phyloP scores from a whole-genome alignment of 1,140 invertebrate genomes.

The Neodiprion lecontei region DNA sequence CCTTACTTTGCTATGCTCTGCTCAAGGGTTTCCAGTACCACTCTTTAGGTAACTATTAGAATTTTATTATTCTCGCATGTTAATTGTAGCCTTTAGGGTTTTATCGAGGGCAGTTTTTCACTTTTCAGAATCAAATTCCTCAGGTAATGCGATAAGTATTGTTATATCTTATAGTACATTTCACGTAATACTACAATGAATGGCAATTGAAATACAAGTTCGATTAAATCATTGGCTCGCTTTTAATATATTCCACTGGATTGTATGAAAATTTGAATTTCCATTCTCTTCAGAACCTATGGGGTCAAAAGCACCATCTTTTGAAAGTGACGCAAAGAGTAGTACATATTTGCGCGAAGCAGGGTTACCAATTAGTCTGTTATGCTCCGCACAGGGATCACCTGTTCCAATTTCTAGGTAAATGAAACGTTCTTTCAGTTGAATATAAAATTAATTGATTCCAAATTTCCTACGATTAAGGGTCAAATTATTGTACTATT shows the following conservation, averaged over 20 bases:
- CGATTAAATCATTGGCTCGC: neutral
- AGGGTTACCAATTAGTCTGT: constrained; percentile 52
- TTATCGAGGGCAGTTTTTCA: neutral
- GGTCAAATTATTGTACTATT: neutral
- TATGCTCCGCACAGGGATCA: constrained; percentile 66
- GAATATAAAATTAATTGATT: neutral
- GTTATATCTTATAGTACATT: neutral
- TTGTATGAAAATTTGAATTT: constrained; percentile 20
- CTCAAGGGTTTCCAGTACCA: constrained; percentile 73
- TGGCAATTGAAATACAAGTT: constrained; percentile 3
- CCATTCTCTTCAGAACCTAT: constrained; percentile 68
- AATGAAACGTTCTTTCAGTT: constrained; percentile 18
- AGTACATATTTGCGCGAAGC: constrained; percentile 64
- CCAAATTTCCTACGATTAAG: neutral
- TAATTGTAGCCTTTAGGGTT: neutral
- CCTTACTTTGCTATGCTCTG: constrained; percentile 69
- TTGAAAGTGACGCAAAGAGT: constrained; percentile 72
- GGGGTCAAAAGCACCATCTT: constrained; percentile 71
- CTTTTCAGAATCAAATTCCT: neutral
- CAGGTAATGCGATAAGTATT: neutral
- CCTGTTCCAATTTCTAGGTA: constrained; percentile 65
- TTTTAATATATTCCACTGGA: no score
- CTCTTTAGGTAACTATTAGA: constrained; percentile 68
- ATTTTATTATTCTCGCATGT: neutral
- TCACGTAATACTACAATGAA: neutral